Conservation (phyloP, 1,140 invertebrate species). For the Amyelois transitella region DNA sequence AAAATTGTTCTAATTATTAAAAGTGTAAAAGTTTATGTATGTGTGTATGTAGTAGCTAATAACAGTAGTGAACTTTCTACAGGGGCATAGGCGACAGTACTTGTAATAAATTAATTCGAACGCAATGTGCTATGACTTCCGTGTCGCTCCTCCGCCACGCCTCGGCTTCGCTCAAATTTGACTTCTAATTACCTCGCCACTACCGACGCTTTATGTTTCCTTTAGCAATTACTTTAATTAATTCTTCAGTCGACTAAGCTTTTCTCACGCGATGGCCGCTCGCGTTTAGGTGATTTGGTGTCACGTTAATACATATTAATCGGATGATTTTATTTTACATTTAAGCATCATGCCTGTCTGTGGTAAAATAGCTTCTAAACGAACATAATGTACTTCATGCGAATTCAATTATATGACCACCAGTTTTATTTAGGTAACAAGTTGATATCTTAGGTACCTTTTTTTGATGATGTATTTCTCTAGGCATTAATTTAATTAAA, state of each 20-base stretch:
- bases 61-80: not conserved
- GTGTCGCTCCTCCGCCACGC: conserved; percentile 15
- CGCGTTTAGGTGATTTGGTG: conserved; percentile 28
- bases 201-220: conserved; percentile 57
- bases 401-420: too few relatives aligned
- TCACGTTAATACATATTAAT: not conserved
- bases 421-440: too few relatives aligned
- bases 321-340: too few relatives aligned
- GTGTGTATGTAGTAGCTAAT: not conserved
- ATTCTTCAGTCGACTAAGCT: conserved; percentile 43
- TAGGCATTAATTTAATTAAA: too few relatives aligned
- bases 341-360: too few relatives aligned
- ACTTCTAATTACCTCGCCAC: conserved; percentile 52
- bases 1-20: not conserved
- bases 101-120: conserved; percentile 18
- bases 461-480: too few relatives aligned
- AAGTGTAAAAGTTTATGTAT: not conserved
- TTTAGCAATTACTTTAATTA: conserved; percentile 61
- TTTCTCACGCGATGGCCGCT: conserved; percentile 43
- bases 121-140: conserved; percentile 28
- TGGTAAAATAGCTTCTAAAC: too few relatives aligned
- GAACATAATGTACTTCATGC: too few relatives aligned
- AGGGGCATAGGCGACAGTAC: conserved; percentile 10
- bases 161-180: conserved; percentile 40
- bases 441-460: too few relatives aligned